These are phyloP conservation scores for Watsonalla cultraria DNA, from an alignment of 2,888 invertebrate genomes.

Conservation along the genomic window DNA sequence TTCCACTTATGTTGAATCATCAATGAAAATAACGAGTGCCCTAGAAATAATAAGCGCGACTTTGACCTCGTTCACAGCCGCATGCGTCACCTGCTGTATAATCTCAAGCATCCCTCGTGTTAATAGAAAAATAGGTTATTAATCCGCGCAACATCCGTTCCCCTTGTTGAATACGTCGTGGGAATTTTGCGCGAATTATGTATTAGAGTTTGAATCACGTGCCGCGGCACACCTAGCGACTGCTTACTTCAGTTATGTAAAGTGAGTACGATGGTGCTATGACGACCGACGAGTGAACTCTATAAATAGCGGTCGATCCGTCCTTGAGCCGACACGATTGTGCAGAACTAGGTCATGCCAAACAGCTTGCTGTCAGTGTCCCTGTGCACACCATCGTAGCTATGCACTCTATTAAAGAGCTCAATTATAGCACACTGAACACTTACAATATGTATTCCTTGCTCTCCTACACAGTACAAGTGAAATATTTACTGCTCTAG, in stretches of 20 bases:
- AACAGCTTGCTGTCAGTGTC: constrained; percentile 52
- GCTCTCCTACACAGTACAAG: constrained; percentile 13
- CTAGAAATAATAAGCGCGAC: constrained; percentile 18
- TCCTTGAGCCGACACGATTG: constrained; percentile 72
- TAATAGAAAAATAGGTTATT: constrained; percentile 50
- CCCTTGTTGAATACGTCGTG: constrained; percentile 46
- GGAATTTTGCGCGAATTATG: constrained; percentile 46
- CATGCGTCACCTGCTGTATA: constrained; percentile 9
- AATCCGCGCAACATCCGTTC: constrained; percentile 36
- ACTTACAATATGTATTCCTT: constrained; percentile 32
- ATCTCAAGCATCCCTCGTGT: constrained; percentile 32
- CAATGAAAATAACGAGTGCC: neutral
- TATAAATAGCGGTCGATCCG: constrained; percentile 76
- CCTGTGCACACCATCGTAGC: constrained; percentile 32
- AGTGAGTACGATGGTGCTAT: constrained; percentile 59
- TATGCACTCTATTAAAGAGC: constrained; percentile 26
- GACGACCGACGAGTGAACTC: constrained; percentile 68
- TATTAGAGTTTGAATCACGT: constrained; percentile 40
- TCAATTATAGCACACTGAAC: constrained; percentile 37
- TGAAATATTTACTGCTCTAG: constrained; percentile 18
- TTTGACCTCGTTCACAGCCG: constrained; percentile 31
- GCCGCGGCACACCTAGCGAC: constrained; percentile 51
- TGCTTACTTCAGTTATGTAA: constrained; percentile 67
- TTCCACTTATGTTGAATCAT: neutral
- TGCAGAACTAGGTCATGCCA: constrained; percentile 70